A percentile compares a stretch with the other conserved stretches of the same genome.
These are phyloP conservation scores for Porites lobata DNA, from an alignment of 92 coral and sea anemone species.

Conservation along the genomic window DNA sequence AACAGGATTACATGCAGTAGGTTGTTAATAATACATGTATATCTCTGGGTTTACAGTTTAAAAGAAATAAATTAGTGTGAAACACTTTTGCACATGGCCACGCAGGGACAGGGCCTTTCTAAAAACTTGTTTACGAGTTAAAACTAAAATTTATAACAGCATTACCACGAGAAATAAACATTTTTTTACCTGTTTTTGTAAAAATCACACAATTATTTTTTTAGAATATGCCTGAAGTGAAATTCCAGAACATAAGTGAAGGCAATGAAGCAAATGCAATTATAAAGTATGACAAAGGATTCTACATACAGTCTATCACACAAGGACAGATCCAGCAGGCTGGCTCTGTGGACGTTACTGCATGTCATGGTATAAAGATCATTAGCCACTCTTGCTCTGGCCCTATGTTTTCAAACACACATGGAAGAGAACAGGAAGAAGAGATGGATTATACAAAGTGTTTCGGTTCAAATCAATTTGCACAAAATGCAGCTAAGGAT, in stretches of 20 bases:
- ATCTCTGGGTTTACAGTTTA: no score
- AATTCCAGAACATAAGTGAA: background rate
- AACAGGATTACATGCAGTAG: no score
- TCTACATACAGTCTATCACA: background rate
- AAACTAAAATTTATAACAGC: no score
- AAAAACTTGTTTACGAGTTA: no score
- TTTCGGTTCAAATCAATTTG: conserved; percentile 12
- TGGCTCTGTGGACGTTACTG: background rate
- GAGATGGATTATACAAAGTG: conserved; percentile 46
- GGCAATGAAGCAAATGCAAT: background rate
- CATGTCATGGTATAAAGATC: background rate
- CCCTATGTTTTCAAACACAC: background rate
- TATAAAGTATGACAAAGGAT: background rate
- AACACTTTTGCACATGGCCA: no score
- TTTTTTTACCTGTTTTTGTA: background rate
- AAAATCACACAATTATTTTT: background rate
- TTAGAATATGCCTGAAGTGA: conserved; percentile 32
- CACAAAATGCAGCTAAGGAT: background rate
- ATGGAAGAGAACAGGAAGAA: background rate
- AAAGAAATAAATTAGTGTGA: no score
- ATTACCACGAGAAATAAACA: background rate
- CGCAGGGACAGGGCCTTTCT: no score
- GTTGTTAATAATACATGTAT: no score
- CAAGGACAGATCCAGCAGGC: background rate
- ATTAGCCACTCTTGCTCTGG: background rate